Percentiles rank a stretch among this genome's conserved stretches.
Evolutionary conservation across 1,140 invertebrate genomes (phyloP).

Genomic region (Ceratoteleas bidentatus): DNA sequence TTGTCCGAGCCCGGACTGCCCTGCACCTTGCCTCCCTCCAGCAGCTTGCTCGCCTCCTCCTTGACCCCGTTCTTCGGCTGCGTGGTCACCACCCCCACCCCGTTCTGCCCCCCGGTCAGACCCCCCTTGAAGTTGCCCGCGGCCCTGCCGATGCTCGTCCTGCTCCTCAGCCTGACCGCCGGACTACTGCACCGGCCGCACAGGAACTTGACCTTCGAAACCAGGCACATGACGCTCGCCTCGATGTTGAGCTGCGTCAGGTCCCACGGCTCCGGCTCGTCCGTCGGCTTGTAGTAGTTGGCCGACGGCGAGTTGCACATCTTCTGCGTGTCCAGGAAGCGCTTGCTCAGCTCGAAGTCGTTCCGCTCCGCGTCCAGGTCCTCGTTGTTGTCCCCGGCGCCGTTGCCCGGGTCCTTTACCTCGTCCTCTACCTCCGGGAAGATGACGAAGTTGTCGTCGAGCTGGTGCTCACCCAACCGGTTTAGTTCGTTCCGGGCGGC

Average conservation of each 20-base stretch:
- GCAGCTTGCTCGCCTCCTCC: conserved; percentile 75
- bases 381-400: conserved; percentile 70
- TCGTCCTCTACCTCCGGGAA: conserved; percentile 79
- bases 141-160: conserved; percentile 74
- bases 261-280: conserved; percentile 94
- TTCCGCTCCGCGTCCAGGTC: conserved; percentile 66
- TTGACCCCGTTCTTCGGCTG: conserved; percentile 78
- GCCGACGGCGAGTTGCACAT: conserved; percentile 90
- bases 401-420: conserved; percentile 61
- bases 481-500: conserved; percentile 70
- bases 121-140: conserved; percentile 75
- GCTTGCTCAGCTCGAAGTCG: conserved; percentile 74
- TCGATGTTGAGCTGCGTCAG: conserved; percentile 94
- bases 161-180: conserved; percentile 84
- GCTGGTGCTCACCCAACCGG: conserved; percentile 39
- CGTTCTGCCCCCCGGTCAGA: conserved; percentile 69
- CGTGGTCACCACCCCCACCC: conserved; percentile 75
- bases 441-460: conserved; percentile 77
- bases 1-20: conserved; percentile 66
- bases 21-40: conserved; percentile 39
- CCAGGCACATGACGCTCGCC: conserved; percentile 92
- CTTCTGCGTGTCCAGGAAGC: conserved; percentile 87
- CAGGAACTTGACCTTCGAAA: conserved; percentile 89
- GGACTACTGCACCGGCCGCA: conserved; percentile 88
- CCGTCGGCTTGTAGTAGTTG: conserved; percentile 90